Evolutionary conservation across 2,797 vertebrate genomes (phyloP).

Genomic region (Sebastes vulpes): DNA sequence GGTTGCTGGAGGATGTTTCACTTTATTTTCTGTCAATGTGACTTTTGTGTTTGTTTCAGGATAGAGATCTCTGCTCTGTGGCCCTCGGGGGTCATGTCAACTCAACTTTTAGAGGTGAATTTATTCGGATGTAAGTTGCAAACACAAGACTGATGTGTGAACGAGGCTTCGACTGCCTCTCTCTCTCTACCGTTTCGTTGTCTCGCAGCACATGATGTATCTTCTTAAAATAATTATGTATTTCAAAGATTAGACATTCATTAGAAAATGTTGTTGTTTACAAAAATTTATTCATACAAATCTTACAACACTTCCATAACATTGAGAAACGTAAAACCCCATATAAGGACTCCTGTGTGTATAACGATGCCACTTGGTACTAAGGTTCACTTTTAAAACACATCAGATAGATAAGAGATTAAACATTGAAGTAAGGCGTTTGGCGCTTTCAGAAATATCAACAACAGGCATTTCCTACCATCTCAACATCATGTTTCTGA

Average conservation of each 20-base stretch:
- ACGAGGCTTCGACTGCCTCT: neutral
- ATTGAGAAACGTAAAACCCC: constrained; percentile 94
- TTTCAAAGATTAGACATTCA: constrained; percentile 94
- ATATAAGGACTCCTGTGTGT: constrained; percentile 92
- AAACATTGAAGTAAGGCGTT: constrained; percentile 96
- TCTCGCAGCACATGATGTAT: neutral
- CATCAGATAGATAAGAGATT: constrained; percentile 85
- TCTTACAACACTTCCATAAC: constrained; percentile 98
- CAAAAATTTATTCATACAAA: constrained; percentile 99
- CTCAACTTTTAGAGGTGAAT: neutral
- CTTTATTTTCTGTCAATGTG: constrained; percentile 13
- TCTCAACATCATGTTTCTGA: constrained; percentile 87
- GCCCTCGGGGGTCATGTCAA: neutral
- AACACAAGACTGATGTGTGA: neutral
- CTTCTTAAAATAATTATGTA: constrained; percentile 9
- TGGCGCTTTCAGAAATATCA: constrained; percentile 92
- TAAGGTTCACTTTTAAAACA: constrained; percentile 88
- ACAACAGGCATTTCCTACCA: constrained; percentile 88
- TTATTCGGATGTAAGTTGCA: neutral
- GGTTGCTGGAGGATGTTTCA: constrained; percentile 25
- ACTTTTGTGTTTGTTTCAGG: constrained; percentile 34
- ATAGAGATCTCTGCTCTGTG: constrained; percentile 4
- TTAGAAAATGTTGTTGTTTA: constrained; percentile 94
- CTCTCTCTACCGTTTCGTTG: neutral
- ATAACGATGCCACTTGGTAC: constrained; percentile 85